Conservation (phyloP, 2,888 invertebrate species). For the Mimas tiliae region DNA sequence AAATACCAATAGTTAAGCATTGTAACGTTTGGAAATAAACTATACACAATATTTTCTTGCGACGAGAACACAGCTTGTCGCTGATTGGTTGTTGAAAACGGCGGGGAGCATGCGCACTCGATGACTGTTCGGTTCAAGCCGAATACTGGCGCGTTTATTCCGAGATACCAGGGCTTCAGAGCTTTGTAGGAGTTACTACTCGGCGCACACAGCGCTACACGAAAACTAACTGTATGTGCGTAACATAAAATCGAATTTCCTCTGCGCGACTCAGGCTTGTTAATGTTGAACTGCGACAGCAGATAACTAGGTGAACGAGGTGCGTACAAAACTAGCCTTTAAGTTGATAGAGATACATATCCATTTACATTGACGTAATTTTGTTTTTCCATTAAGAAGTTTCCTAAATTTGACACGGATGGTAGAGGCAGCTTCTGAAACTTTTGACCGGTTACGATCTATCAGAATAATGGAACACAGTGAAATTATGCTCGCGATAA, state of each 20-base stretch:
- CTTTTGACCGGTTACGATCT: constrained; percentile 48
- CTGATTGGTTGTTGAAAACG: constrained; percentile 73
- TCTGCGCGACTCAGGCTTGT: constrained; percentile 39
- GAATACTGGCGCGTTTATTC: constrained; percentile 83
- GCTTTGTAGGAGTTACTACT: constrained; percentile 74
- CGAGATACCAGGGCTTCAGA: constrained; percentile 82
- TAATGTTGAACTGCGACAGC: constrained; percentile 66
- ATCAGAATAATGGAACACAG: constrained; percentile 43
- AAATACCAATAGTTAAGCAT: constrained; percentile 36
- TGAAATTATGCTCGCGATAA: constrained; percentile 37
- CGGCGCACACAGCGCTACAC: constrained; percentile 26
- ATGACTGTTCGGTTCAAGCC: constrained; percentile 73
- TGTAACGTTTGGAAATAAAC: constrained; percentile 42
- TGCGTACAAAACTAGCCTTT: constrained; percentile 52
- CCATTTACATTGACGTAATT: constrained; percentile 36
- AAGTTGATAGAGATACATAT: constrained; percentile 35
- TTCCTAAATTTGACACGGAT: constrained; percentile 74
- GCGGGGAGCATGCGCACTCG: constrained; percentile 82
- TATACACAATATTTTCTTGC: constrained; percentile 52
- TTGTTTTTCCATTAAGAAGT: constrained; percentile 65
- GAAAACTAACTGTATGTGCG: constrained; percentile 44
- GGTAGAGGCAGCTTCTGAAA: constrained; percentile 62
- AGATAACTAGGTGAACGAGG: constrained; percentile 61
- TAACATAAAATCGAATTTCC: constrained; percentile 42
- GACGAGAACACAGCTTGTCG: constrained; percentile 58